These are phyloP conservation scores for Sialis fuliginosa DNA, from an alignment of 2,888 invertebrate species.

Conservation along the genomic window DNA sequence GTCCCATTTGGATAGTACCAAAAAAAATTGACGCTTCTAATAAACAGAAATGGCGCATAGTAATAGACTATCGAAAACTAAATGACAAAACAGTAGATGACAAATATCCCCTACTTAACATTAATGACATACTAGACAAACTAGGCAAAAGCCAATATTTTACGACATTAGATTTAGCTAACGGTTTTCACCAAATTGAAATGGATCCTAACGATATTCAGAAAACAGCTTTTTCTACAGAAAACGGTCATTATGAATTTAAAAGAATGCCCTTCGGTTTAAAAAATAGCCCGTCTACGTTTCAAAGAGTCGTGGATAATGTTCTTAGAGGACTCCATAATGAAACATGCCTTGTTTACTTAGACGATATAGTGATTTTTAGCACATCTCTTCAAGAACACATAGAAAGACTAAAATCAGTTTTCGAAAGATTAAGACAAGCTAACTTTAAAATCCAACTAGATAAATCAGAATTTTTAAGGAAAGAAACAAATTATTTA, in stretches of 20 bases:
- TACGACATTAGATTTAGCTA: not conserved
- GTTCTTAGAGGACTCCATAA: conserved; percentile 14
- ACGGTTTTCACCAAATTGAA: conserved; percentile 2
- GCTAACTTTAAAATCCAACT: not conserved
- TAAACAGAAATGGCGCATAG: too few relatives aligned
- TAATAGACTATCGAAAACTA: too few relatives aligned
- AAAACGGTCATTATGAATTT: conserved; percentile 15
- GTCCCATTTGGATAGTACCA: too few relatives aligned
- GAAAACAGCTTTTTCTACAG: conserved; percentile 16
- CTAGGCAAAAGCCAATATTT: not conserved
- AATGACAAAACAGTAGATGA: not conserved
- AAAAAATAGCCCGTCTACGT: conserved; percentile 15
- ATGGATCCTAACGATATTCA: conserved; percentile 3
- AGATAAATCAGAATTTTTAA: not conserved
- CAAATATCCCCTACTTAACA: not conserved
- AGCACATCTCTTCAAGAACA: conserved; percentile 13
- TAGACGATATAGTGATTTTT: conserved; percentile 14
- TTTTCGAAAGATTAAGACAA: conserved; percentile 10
- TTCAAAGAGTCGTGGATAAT: conserved; percentile 16
- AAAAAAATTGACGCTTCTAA: too few relatives aligned
- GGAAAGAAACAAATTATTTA: not conserved
- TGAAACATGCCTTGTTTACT: conserved; percentile 11
- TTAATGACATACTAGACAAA: not conserved
- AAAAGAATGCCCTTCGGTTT: conserved; percentile 16
- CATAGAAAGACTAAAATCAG: conserved; percentile 10